These are phyloP conservation scores for Pelvicachromis taeniatus DNA, from an alignment of 2,113 vertebrate genomes.

Conservation along the genomic window DNA sequence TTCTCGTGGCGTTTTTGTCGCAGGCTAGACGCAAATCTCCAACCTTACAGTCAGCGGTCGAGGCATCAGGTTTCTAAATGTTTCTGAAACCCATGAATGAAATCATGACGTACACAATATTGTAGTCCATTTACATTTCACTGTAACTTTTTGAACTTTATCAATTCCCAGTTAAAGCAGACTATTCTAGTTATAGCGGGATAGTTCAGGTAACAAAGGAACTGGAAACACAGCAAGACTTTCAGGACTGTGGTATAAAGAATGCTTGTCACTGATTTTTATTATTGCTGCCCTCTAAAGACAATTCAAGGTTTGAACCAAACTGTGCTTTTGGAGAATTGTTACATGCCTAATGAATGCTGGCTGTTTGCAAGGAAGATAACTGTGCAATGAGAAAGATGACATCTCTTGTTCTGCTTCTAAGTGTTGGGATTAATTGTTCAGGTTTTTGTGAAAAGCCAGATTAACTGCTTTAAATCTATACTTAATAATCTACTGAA, in stretches of 20 bases:
- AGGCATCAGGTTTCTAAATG: background rate
- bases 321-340: background rate
- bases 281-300: background rate
- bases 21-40: background rate
- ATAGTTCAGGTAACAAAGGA: background rate
- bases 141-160: accelerated
- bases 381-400: background rate
- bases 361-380: background rate
- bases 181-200: background rate
- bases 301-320: background rate
- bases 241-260: background rate
- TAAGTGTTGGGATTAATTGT: background rate
- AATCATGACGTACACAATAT: background rate
- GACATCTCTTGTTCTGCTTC: background rate
- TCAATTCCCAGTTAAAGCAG: background rate
- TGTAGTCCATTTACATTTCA: background rate
- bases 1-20: background rate
- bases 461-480: background rate
- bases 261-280: background rate
- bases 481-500: background rate
- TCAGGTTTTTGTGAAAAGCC: background rate
- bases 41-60: background rate
- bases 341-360: no score
- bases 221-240: background rate
- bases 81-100: background rate